phyloP scores from a whole-genome alignment of 2,113 vertebrate species.

The Nesogale talazaci region DNA sequence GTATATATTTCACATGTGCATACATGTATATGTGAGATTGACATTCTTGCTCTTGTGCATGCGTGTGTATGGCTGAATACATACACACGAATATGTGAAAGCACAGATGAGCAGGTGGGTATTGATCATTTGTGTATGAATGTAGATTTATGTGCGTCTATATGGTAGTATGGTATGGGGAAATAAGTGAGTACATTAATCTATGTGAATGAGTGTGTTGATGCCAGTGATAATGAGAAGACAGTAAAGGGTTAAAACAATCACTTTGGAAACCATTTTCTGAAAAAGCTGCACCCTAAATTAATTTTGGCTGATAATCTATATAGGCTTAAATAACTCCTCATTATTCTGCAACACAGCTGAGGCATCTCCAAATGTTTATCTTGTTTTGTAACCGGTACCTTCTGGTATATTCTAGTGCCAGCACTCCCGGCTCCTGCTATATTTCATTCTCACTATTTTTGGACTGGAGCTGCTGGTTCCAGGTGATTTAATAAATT shows the following conservation, averaged over 20 bases:
- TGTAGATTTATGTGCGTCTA: neutral
- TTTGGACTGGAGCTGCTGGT: constrained; percentile 92
- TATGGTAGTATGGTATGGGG: neutral
- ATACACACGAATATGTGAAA: neutral
- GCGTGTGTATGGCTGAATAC: neutral
- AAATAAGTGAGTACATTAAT: neutral
- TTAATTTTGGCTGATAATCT: constrained; percentile 91
- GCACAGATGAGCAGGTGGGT: neutral
- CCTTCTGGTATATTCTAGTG: constrained; percentile 91
- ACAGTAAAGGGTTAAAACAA: constrained; percentile 79
- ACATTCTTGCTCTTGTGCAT: too few relatives aligned
- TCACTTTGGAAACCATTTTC: constrained; percentile 79
- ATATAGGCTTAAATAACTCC: constrained; percentile 91
- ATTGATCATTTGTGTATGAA: neutral
- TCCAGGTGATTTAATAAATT: constrained; percentile 95
- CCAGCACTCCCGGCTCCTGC: constrained; percentile 90
- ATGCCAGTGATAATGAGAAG: constrained; percentile 66
- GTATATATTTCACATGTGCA: too few relatives aligned
- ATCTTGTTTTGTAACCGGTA: constrained; percentile 93
- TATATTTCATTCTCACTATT: constrained; percentile 94
- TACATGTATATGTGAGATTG: too few relatives aligned
- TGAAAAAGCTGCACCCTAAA: constrained; percentile 88
- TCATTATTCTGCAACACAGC: constrained; percentile 93
- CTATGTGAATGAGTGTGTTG: neutral
- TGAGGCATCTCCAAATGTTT: constrained; percentile 94